Conservation (phyloP, 1,140 invertebrate genomes). For the Holotrichia oblita region DNA sequence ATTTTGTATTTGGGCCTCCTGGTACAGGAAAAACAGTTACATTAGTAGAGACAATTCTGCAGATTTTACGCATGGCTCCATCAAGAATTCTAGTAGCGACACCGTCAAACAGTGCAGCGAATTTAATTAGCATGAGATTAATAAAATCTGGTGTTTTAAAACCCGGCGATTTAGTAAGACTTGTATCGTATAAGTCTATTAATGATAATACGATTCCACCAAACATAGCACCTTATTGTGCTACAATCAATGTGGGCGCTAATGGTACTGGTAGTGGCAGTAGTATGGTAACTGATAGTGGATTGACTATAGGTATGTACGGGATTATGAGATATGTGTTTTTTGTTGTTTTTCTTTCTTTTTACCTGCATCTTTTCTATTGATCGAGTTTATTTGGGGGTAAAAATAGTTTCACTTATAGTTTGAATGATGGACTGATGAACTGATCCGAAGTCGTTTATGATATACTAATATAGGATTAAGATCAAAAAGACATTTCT, state of each 20-base stretch:
- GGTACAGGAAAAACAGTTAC: constrained; percentile 85
- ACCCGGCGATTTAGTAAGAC: constrained; percentile 70
- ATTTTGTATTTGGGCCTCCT: constrained; percentile 82
- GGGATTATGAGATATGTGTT: no score
- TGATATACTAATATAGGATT: no score
- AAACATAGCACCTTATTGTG: constrained; percentile 75
- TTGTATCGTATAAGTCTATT: constrained; percentile 73
- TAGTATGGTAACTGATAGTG: constrained; percentile 51
- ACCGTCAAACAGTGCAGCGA: constrained; percentile 81
- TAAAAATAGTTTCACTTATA: no score
- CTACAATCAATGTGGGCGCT: constrained; percentile 68
- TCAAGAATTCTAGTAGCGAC: constrained; percentile 72
- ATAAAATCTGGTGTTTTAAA: constrained; percentile 60
- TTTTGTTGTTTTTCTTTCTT: no score
- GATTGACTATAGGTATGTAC: constrained; percentile 58
- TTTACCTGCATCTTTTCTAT: no score
- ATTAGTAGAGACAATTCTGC: constrained; percentile 75
- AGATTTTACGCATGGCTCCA: constrained; percentile 61
- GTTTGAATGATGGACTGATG: no score
- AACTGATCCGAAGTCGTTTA: no score
- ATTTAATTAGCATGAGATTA: constrained; percentile 72
- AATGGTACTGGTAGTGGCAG: constrained; percentile 55
- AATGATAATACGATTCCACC: constrained; percentile 68
- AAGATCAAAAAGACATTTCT: no score
- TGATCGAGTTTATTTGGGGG: background rate